Conservation (phyloP, 2,797 vertebrate species). For the Enteromius paludinosus region DNA sequence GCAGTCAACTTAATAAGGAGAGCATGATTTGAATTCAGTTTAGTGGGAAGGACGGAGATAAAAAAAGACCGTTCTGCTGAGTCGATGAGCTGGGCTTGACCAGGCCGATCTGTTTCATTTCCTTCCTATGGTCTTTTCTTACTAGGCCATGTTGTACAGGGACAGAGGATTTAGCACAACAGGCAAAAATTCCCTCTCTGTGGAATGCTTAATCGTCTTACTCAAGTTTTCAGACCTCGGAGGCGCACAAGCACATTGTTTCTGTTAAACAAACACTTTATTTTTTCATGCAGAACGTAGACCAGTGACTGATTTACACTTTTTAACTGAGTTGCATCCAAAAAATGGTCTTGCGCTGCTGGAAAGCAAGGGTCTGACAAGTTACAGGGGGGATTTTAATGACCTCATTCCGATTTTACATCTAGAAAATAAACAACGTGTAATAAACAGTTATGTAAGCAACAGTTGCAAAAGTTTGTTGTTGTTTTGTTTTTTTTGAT, state of each 20-base stretch:
- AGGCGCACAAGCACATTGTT: conserved; percentile 14
- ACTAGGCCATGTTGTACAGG: conserved; percentile 14
- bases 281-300: conserved; percentile 2
- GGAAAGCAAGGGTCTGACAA: neutral
- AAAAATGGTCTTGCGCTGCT: neutral
- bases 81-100: conserved; percentile 2
- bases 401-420: neutral
- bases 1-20: conserved; percentile 59
- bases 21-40: conserved; percentile 65
- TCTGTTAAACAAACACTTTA: conserved; percentile 35
- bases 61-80: conserved; percentile 23
- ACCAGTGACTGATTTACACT: neutral
- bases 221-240: conserved; percentile 46
- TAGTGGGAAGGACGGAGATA: conserved; percentile 38
- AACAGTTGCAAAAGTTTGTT: neutral
- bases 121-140: conserved; percentile 28
- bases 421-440: neutral
- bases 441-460: neutral
- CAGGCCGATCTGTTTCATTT: neutral
- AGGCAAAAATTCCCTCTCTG: conserved; percentile 28
- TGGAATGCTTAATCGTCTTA: conserved; percentile 62
- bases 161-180: conserved; percentile 37
- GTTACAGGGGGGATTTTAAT: conserved; percentile 5
- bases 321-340: neutral
- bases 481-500: neutral